Evolutionary conservation across 2,888 invertebrate genomes (phyloP).

Genomic region (Hipparchia sbordonii): DNA sequence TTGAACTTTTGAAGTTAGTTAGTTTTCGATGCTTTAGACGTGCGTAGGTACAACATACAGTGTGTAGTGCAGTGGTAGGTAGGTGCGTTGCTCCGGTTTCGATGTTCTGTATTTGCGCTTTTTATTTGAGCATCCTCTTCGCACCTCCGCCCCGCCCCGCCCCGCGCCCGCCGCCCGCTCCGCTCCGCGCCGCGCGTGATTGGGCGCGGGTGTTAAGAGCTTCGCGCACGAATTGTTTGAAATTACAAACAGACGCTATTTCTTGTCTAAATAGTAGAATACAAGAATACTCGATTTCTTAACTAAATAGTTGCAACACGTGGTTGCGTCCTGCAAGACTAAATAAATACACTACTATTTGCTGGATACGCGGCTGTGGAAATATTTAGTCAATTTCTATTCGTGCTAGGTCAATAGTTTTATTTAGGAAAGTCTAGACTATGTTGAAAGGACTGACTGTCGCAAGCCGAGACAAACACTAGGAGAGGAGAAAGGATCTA

Average conservation of each 20-base stretch:
- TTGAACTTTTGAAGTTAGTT: too few relatives aligned
- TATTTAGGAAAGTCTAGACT: too few relatives aligned
- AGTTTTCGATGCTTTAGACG: too few relatives aligned
- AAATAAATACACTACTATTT: too few relatives aligned
- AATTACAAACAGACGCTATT: slow-evolving; percentile 19
- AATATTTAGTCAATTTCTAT: neutral
- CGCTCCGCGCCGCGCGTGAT: slow-evolving; percentile 23
- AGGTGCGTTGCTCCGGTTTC: slow-evolving; percentile 13
- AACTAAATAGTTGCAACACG: slow-evolving; percentile 29
- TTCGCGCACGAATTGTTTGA: slow-evolving; percentile 29
- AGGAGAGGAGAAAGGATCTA: too few relatives aligned
- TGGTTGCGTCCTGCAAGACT: neutral
- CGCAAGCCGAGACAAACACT: too few relatives aligned
- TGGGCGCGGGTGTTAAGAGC: slow-evolving; percentile 33
- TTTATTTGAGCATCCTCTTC: neutral
- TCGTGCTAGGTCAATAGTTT: too few relatives aligned
- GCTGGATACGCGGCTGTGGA: neutral
- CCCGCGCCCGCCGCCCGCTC: slow-evolving; percentile 12
- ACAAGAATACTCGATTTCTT: slow-evolving; percentile 18
- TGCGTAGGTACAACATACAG: too few relatives aligned
- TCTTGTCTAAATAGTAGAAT: slow-evolving; percentile 16
- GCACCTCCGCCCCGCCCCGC: slow-evolving; percentile 19
- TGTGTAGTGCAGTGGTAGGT: neutral
- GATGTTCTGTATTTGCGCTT: slow-evolving; percentile 3
- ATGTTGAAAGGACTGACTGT: too few relatives aligned